phyloP scores from a whole-genome alignment of 2,113 vertebrate genomes.

The Centropus bengalensis region DNA sequence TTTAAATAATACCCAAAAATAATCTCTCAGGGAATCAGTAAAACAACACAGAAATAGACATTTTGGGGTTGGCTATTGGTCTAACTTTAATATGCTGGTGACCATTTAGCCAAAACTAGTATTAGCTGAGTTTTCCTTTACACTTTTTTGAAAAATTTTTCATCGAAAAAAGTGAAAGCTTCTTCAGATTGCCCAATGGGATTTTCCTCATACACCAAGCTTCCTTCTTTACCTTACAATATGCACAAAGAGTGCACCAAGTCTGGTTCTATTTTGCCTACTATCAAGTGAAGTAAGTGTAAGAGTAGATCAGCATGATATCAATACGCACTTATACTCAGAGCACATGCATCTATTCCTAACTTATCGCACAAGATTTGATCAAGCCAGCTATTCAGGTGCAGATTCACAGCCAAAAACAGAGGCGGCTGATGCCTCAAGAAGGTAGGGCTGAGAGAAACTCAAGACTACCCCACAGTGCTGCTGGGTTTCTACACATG shows the following conservation, averaged over 20 bases:
- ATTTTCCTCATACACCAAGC: neutral
- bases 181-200: neutral
- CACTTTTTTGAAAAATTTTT: neutral
- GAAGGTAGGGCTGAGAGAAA: neutral
- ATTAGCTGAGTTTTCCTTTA: neutral
- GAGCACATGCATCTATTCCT: neutral
- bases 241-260: neutral
- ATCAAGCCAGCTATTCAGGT: neutral
- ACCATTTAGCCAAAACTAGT: neutral
- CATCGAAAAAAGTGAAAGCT: neutral
- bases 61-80: neutral
- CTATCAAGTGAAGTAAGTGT: neutral
- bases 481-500: neutral
- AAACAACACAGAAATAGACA: neutral
- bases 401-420: neutral
- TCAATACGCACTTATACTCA: fast-evolving
- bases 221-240: neutral
- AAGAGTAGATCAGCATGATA: fast-evolving
- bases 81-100: neutral
- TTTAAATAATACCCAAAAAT: neutral
- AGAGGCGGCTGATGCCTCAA: neutral
- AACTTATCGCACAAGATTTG: neutral
- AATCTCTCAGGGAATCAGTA: neutral
- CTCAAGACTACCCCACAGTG: neutral
- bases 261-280: neutral